Evolutionary conservation across 2,888 invertebrate species (phyloP).

Genomic region (Phengaris alcon): DNA sequence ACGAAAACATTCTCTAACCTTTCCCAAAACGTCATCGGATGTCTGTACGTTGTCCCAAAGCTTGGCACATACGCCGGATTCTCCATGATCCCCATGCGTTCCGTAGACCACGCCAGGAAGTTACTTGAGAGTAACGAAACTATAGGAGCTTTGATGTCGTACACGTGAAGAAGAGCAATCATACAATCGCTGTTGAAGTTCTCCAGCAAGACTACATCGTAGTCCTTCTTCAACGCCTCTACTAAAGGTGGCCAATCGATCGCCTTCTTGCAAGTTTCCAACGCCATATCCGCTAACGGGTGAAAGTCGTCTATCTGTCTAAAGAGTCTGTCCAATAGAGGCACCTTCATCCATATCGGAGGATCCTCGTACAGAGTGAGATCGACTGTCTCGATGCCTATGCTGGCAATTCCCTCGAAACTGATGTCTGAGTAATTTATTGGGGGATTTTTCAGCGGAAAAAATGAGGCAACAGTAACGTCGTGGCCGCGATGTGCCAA

Average conservation of each 20-base stretch:
- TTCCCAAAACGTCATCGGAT: conserved; percentile 73
- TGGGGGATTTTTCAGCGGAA: conserved; percentile 71
- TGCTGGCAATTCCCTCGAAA: conserved; percentile 59
- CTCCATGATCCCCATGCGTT: conserved; percentile 66
- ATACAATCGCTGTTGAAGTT: conserved; percentile 83
- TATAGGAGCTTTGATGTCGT: conserved; percentile 74
- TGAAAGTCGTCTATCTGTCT: conserved; percentile 52
- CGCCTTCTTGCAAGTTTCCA: conserved; percentile 59
- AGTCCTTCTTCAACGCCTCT: conserved; percentile 65
- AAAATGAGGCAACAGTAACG: conserved; percentile 80
- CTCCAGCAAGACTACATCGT: conserved; percentile 82
- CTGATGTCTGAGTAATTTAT: conserved; percentile 67
- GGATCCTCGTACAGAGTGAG: conserved; percentile 51
- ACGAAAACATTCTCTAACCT: conserved; percentile 63
- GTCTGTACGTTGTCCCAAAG: conserved; percentile 68
- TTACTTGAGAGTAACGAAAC: conserved; percentile 78
- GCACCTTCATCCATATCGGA: conserved; percentile 44
- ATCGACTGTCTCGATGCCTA: conserved; percentile 60
- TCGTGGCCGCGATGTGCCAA: conserved; percentile 80
- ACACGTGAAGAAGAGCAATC: conserved; percentile 78
- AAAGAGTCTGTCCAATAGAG: conserved; percentile 52
- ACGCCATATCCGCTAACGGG: conserved; percentile 55
- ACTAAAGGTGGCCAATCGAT: conserved; percentile 59
- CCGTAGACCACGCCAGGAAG: conserved; percentile 78
- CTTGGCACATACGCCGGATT: conserved; percentile 78